These are phyloP conservation scores for Rhabdomys dilectus DNA, from an alignment of 2,113 vertebrate genomes.

Conservation along the genomic window DNA sequence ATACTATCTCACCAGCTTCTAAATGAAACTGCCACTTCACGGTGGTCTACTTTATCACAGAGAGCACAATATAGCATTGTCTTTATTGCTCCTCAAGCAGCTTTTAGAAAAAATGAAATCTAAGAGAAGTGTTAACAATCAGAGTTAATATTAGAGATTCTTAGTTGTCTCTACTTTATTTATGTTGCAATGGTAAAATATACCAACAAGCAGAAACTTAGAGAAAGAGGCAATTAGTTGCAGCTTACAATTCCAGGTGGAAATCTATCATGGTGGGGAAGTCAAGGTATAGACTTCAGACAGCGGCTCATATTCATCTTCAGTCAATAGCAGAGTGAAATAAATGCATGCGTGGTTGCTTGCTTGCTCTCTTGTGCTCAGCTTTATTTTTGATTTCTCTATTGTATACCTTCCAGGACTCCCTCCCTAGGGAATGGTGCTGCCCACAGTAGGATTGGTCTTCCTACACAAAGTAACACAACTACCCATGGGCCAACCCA, in stretches of 20 bases:
- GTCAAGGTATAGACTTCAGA: neutral
- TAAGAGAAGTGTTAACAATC: neutral
- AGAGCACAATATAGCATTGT: neutral
- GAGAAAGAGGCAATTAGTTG: neutral
- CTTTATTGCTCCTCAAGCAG: neutral
- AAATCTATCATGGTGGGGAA: neutral
- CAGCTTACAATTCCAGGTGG: no score
- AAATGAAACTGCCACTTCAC: neutral
- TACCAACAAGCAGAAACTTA: neutral
- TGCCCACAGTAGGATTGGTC: neutral
- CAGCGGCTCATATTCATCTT: neutral
- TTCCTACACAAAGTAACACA: neutral
- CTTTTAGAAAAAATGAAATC: neutral
- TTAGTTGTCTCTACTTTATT: neutral
- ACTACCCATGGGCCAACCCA: neutral
- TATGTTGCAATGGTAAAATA: neutral
- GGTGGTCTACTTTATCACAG: neutral
- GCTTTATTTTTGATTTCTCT: neutral
- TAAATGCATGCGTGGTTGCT: neutral
- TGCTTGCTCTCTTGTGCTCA: neutral
- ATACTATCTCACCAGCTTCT: neutral
- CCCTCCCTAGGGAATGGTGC: neutral
- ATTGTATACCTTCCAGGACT: neutral
- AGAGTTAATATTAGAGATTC: neutral
- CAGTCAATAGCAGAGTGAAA: neutral